These are phyloP conservation scores for Thecocarcelia acutangulata DNA, from an alignment of 2,888 invertebrate genomes.

Conservation along the genomic window DNA sequence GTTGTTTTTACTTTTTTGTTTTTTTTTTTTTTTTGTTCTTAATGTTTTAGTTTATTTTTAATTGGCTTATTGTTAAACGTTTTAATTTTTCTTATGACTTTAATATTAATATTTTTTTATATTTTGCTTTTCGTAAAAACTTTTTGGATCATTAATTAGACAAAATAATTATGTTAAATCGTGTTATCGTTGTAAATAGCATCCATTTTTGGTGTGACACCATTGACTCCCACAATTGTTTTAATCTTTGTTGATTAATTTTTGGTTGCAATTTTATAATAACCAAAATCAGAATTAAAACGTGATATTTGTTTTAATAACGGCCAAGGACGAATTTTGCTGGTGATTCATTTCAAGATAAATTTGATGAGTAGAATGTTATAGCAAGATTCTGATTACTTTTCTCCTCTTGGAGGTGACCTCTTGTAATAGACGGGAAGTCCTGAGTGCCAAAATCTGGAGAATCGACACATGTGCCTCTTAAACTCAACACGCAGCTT, in stretches of 20 bases:
- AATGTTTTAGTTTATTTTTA: slow-evolving; percentile 58
- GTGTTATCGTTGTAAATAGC: slow-evolving; percentile 54
- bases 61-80: slow-evolving; percentile 65
- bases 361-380: too few relatives aligned
- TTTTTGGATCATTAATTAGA: slow-evolving; percentile 55
- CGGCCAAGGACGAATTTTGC: slow-evolving; percentile 33
- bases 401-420: too few relatives aligned
- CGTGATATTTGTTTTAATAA: slow-evolving; percentile 40
- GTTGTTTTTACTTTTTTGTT: too few relatives aligned
- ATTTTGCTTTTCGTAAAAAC: background rate
- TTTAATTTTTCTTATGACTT: slow-evolving; percentile 3
- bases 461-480: too few relatives aligned
- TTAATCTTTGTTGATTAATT: slow-evolving; percentile 15
- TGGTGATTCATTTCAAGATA: background rate
- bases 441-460: too few relatives aligned
- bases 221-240: slow-evolving; percentile 53
- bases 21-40: too few relatives aligned
- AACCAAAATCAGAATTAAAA: slow-evolving; percentile 28
- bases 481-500: too few relatives aligned
- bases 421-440: too few relatives aligned
- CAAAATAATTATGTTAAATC: slow-evolving; percentile 61
- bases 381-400: too few relatives aligned
- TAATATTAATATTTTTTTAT: background rate
- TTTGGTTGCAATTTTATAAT: slow-evolving; percentile 30
- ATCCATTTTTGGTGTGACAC: slow-evolving; percentile 38